These are phyloP conservation scores for Habrosyne pyritoides DNA, from an alignment of 2,888 invertebrate species.

Conservation along the genomic window DNA sequence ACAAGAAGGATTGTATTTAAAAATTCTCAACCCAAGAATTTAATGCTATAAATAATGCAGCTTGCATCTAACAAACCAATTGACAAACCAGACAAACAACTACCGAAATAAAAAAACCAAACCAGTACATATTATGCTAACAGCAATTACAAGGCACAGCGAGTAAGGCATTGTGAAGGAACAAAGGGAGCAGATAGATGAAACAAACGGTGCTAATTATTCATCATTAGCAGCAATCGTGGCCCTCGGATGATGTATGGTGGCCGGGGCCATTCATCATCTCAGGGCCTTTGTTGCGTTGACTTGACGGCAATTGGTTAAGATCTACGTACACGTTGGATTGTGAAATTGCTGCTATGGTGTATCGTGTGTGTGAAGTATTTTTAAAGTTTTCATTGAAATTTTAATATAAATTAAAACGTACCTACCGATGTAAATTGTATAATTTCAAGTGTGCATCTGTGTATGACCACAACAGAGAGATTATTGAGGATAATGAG, in stretches of 20 bases:
- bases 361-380: too few relatives aligned
- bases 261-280: slow-evolving; percentile 52
- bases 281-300: slow-evolving; percentile 42
- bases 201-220: slow-evolving; percentile 66
- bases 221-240: slow-evolving; percentile 62
- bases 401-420: too few relatives aligned
- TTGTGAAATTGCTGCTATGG: too few relatives aligned
- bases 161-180: slow-evolving; percentile 35
- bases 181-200: slow-evolving; percentile 42
- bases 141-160: slow-evolving; percentile 6
- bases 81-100: neutral
- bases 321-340: too few relatives aligned
- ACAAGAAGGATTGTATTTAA: too few relatives aligned
- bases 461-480: too few relatives aligned
- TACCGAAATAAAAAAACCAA: slow-evolving; percentile 10
- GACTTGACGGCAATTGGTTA: neutral
- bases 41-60: neutral
- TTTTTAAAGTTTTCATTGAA: too few relatives aligned
- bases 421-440: too few relatives aligned
- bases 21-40: too few relatives aligned
- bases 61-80: neutral
- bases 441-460: too few relatives aligned
- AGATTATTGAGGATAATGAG: too few relatives aligned
- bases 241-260: slow-evolving; percentile 51
- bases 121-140: slow-evolving; percentile 1